Percentiles rank a stretch among this genome's conserved stretches.
Evolutionary conservation across 2,888 invertebrate genomes (phyloP).

Genomic region (Lymantria dispar): DNA sequence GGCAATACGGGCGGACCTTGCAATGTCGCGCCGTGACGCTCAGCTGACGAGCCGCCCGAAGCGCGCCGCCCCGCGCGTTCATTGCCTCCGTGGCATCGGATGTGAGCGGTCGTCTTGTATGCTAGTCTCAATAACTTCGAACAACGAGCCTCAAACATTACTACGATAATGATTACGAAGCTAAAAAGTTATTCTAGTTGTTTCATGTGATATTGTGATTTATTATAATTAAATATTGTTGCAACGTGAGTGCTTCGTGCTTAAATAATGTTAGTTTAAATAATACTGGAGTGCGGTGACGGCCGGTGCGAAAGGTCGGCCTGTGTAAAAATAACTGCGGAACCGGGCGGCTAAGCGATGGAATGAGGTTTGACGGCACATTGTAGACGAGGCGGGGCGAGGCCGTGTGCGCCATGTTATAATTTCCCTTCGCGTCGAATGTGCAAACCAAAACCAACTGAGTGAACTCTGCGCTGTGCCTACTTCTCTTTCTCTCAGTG

Average conservation of each 20-base stretch:
- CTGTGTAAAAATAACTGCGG: constrained; percentile 83
- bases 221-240: constrained; percentile 36
- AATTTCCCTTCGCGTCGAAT: constrained; percentile 80
- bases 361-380: constrained; percentile 82
- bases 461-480: constrained; percentile 67
- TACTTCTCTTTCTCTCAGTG: constrained; percentile 74
- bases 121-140: constrained; percentile 39
- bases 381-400: constrained; percentile 80
- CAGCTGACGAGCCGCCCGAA: constrained; percentile 64
- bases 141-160: constrained; percentile 32
- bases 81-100: constrained; percentile 86
- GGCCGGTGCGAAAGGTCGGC: constrained; percentile 81
- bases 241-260: constrained; percentile 68
- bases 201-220: constrained; percentile 32
- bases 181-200: constrained; percentile 13
- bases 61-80: constrained; percentile 81
- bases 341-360: constrained; percentile 79
- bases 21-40: constrained; percentile 84
- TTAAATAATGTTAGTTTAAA: constrained; percentile 54
- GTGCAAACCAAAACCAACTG: constrained; percentile 64
- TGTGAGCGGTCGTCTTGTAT: constrained; percentile 67
- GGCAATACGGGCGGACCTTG: constrained; percentile 80
- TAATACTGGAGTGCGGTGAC: constrained; percentile 71
- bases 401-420: constrained; percentile 80
- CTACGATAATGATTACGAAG: constrained; percentile 28